Percentiles rank a stretch among this genome's conserved stretches.
Evolutionary conservation across 2,113 vertebrate species (phyloP).

Genomic region (Carassius auratus): DNA sequence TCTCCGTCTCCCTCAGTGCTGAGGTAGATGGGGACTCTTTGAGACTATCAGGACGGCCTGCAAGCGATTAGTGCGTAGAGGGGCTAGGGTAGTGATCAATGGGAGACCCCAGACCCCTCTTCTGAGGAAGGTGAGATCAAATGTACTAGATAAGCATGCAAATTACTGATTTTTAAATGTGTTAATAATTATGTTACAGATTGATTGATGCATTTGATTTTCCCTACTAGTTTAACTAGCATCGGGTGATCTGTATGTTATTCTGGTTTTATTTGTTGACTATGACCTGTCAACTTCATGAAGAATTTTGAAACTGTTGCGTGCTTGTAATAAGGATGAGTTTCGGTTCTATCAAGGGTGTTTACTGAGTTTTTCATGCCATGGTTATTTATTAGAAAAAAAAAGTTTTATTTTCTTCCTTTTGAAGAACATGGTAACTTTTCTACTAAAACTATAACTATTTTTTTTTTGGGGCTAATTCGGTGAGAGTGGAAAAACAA

Average conservation of each 20-base stretch:
- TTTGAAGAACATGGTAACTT: background rate
- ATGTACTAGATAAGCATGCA: background rate
- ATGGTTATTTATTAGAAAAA: background rate
- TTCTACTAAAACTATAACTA: background rate
- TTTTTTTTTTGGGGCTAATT: background rate
- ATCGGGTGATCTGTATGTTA: background rate
- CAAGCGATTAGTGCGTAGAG: constrained; percentile 62
- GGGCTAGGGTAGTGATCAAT: constrained; percentile 62
- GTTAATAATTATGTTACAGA: background rate
- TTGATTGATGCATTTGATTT: background rate
- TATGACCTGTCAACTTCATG: background rate
- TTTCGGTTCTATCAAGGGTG: background rate
- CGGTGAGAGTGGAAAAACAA: background rate
- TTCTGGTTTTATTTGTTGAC: background rate
- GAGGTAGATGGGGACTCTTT: constrained; percentile 38
- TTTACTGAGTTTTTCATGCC: background rate
- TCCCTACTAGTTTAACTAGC: background rate
- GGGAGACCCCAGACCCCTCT: constrained; percentile 64
- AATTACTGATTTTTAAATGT: background rate
- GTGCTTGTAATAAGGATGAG: background rate
- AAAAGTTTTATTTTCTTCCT: background rate
- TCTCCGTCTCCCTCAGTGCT: background rate
- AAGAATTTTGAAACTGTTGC: background rate
- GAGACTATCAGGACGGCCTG: constrained; percentile 67
- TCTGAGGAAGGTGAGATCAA: constrained; percentile 54